Evolutionary conservation across 2,113 vertebrate genomes (phyloP), one percentile per base, ranked within the genome.

Genomic region (Mormyrus lacerda): DNA sequence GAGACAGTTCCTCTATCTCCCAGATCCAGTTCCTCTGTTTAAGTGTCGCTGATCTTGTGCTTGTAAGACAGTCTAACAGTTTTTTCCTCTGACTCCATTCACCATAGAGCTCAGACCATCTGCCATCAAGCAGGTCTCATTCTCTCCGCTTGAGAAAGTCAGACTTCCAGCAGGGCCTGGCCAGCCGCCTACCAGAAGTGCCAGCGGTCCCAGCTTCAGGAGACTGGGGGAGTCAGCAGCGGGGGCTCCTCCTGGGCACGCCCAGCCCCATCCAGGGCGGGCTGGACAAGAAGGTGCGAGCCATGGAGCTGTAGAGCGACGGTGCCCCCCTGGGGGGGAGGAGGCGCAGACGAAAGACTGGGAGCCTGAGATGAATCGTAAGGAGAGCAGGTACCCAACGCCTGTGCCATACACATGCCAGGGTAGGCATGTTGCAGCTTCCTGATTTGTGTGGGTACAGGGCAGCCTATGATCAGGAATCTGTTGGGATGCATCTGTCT

Each of bases 1-100:
- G 92, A 94, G 94, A 93, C 93, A 96, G 95, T 96, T 96, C 95
- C 95, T 93, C 94, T 96, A 96, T 96, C 94, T 94, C 90, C 91
- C 93, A 93, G 93, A 95, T 93, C 93, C 94, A 95, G 95, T 96
- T 95, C 95, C 93, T 96, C 94, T 94, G 93, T 95, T 93, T 93
- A 92, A 94, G 92, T 94, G 92, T 92, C 93, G 91, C 92, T 93
- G 93, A 93, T 95, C 93, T 95, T 93, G 92, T 92, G 93, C 92
- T 91, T 92, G 91, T 89, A 89, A 88, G 88, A n/a, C 83, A 69
- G 42, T 19, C 27, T 89, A 87, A 58, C 51, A 51, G 39, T 88
- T 53, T 76, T 76, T 7, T 53, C 55, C 87, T 44, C 73, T 9
- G 11, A 35, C 51, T 44, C 17, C 45, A 1, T 89, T 44, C 42